Conservation (phyloP, 2,797 vertebrate genomes). For the Benthosema pterotum region DNA sequence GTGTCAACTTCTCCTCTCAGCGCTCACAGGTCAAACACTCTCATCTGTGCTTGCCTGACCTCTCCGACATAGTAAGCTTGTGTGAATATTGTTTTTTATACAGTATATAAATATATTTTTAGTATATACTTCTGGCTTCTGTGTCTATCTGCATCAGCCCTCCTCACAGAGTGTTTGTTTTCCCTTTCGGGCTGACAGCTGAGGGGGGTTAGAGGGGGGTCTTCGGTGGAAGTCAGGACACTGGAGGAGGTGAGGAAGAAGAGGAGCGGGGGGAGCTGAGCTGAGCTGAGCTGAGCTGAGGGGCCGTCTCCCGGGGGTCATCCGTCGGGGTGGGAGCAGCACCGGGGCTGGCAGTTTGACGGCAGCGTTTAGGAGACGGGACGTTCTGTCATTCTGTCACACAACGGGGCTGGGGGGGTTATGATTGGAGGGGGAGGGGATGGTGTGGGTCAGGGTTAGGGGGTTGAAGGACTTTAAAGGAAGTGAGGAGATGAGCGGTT, state of each 20-base stretch:
- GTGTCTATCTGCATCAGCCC: too few species aligned
- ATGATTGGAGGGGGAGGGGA: constrained; percentile 62
- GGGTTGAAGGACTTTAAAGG: constrained; percentile 41
- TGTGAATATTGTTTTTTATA: too few species aligned
- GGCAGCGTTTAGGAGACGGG: not conserved
- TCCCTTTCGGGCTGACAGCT: constrained; percentile 80
- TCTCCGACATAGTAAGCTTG: too few species aligned
- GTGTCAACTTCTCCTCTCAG: too few species aligned
- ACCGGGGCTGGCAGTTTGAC: too few species aligned
- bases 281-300: constrained; percentile 47
- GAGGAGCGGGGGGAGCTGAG: constrained; percentile 49
- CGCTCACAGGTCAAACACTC: too few species aligned
- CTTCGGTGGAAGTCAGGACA: too few species aligned
- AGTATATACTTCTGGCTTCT: too few species aligned
- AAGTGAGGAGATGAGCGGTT: constrained; percentile 48
- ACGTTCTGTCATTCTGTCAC: constrained; percentile 75
- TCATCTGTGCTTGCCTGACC: too few species aligned
- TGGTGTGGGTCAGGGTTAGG: constrained; percentile 12
- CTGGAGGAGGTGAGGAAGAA: constrained; percentile 74
- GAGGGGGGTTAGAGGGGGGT: constrained; percentile 64
- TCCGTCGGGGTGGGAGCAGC: too few species aligned
- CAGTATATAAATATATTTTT: too few species aligned
- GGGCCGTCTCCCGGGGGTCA: constrained; percentile 1
- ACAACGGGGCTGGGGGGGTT: constrained; percentile 54
- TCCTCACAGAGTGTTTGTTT: constrained; percentile 9